A percentile compares a stretch with the other conserved stretches of the same genome.
phyloP scores from a whole-genome alignment of 2,888 invertebrate genomes.

The Electrophaes corylata region DNA sequence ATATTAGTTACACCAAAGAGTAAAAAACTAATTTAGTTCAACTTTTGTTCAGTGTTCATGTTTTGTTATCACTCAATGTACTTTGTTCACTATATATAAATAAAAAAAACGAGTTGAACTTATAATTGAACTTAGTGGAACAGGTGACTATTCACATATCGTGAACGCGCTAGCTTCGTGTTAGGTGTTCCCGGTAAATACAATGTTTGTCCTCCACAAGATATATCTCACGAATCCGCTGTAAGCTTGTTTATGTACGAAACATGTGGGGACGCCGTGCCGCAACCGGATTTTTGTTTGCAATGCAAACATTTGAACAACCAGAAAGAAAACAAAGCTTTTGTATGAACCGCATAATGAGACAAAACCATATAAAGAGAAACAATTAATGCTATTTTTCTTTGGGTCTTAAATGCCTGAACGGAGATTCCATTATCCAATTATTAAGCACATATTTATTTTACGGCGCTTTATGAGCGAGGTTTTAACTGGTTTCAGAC shows the following conservation, averaged over 20 bases:
- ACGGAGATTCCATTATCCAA: conserved; percentile 17
- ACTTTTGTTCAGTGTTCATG: too few relatives aligned
- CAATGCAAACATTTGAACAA: conserved; percentile 48
- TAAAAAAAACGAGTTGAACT: too few relatives aligned
- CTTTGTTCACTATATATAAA: too few relatives aligned
- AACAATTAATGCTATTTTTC: conserved; percentile 20
- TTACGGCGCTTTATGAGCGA: conserved; percentile 7
- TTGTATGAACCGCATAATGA: conserved; percentile 33
- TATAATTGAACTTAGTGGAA: too few relatives aligned
- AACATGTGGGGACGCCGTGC: conserved; percentile 43
- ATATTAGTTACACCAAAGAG: too few relatives aligned
- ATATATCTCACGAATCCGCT: conserved; percentile 43
- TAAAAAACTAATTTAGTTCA: too few relatives aligned
- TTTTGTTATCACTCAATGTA: too few relatives aligned
- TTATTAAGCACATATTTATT: conserved; percentile 16
- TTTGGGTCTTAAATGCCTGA: conserved; percentile 9
- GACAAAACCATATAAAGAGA: conserved; percentile 25
- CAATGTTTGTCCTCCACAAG: conserved; percentile 17
- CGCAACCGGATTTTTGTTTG: conserved; percentile 46
- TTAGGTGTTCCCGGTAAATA: conserved; percentile 37
- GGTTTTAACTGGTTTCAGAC: conserved; percentile 1
- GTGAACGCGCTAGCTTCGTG: not conserved
- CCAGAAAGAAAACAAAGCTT: conserved; percentile 36
- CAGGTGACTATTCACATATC: conserved; percentile 5
- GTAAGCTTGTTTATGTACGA: conserved; percentile 48